These are phyloP conservation scores for Stegophylla sp. DNA, from an alignment of 2,888 invertebrate genomes.

Conservation along the genomic window DNA sequence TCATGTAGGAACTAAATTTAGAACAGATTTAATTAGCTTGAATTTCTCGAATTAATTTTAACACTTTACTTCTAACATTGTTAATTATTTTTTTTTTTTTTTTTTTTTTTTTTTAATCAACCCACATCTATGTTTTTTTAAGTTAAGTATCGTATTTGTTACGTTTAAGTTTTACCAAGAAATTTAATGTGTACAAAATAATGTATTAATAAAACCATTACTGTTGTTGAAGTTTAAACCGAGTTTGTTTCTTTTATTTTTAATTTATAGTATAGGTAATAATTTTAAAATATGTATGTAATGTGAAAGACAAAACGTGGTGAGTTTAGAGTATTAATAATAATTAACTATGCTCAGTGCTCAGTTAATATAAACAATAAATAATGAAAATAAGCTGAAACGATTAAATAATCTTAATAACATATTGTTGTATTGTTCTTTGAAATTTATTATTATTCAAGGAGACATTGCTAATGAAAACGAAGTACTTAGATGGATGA, in stretches of 20 bases:
- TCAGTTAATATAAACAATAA: background rate
- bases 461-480: conserved; percentile 79
- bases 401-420: background rate
- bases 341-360: background rate
- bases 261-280: background rate
- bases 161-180: conserved; percentile 33
- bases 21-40: conserved; percentile 45
- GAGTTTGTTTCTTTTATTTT: conserved; percentile 3
- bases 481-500: conserved; percentile 89
- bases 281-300: background rate
- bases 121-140: conserved; percentile 35
- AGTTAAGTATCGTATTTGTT: conserved; percentile 42
- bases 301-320: background rate
- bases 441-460: conserved; percentile 64
- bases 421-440: background rate
- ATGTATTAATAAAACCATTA: conserved; percentile 51
- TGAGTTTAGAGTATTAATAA: conserved; percentile 3
- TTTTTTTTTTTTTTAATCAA: conserved; percentile 45
- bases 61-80: conserved; percentile 49
- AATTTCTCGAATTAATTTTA: conserved; percentile 35
- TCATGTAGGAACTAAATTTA: conserved; percentile 51
- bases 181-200: conserved; percentile 53
- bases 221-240: conserved; percentile 45
- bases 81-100: conserved; percentile 53
- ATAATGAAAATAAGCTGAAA: background rate